A percentile compares a stretch with the other conserved stretches of the same genome.
These are phyloP conservation scores for Mythimna ferrago DNA, from an alignment of 2,888 invertebrate species.

Conservation along the genomic window DNA sequence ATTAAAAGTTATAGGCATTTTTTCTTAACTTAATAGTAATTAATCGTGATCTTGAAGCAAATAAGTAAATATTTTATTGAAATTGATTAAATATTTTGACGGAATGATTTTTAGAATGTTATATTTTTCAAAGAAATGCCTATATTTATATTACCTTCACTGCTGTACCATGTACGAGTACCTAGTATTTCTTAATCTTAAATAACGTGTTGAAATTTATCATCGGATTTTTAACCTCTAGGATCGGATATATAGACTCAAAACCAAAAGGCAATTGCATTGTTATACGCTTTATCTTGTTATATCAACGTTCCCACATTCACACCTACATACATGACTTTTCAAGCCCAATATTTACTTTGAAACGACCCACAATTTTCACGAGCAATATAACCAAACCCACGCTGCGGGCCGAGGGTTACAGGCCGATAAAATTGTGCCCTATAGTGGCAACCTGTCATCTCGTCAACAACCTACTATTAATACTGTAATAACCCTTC, in stretches of 20 bases:
- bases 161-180: not conserved
- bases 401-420: slow-evolving; percentile 19
- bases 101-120: fast-evolving
- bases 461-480: slow-evolving; percentile 43
- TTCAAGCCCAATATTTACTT: slow-evolving; percentile 30
- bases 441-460: slow-evolving; percentile 36
- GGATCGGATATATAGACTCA: too few species aligned
- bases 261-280: not conserved
- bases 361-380: slow-evolving; percentile 39
- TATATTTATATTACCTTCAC: not conserved
- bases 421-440: slow-evolving; percentile 36
- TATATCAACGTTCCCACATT: not conserved
- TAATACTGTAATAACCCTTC: slow-evolving; percentile 30
- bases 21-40: not conserved
- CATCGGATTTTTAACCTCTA: too few species aligned
- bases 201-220: too few species aligned
- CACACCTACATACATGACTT: slow-evolving; percentile 17
- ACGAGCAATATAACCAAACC: slow-evolving; percentile 47
- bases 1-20: not conserved
- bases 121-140: not conserved
- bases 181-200: too few species aligned
- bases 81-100: not conserved
- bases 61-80: not conserved
- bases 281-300: not conserved
- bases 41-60: not conserved